These are phyloP conservation scores for Lochmaea capreae DNA, from an alignment of 2,888 invertebrate species.

Conservation along the genomic window DNA sequence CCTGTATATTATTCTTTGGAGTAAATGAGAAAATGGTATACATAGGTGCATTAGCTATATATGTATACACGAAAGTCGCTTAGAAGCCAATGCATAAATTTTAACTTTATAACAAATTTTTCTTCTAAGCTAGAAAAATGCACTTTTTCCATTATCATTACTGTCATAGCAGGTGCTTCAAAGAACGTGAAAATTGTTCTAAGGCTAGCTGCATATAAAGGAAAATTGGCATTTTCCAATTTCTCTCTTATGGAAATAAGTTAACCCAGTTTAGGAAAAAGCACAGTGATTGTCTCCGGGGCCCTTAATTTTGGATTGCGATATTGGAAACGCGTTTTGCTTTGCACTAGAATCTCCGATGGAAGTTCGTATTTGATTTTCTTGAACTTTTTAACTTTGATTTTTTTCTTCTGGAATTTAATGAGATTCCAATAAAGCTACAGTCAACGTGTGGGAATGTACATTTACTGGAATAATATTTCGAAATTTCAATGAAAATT, in stretches of 20 bases:
- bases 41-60: too few species aligned
- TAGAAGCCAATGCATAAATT: slow-evolving; percentile 24
- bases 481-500: neutral
- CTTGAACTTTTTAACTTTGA: neutral
- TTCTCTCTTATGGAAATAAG: slow-evolving; percentile 42
- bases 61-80: neutral
- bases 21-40: too few species aligned
- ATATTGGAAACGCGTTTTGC: slow-evolving; percentile 7
- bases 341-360: neutral
- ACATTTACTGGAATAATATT: too few species aligned
- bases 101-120: slow-evolving; percentile 23
- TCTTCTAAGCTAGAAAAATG: slow-evolving; percentile 9
- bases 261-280: slow-evolving; percentile 35
- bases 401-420: too few species aligned
- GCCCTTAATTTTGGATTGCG: slow-evolving; percentile 14
- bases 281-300: slow-evolving; percentile 25
- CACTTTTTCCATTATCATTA: slow-evolving; percentile 20
- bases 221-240: slow-evolving; percentile 39
- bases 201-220: slow-evolving; percentile 25
- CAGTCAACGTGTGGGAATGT: too few species aligned
- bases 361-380: neutral
- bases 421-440: too few species aligned
- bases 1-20: too few species aligned
- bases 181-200: slow-evolving; percentile 34
- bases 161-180: slow-evolving; percentile 41